Conservation (phyloP, 2,797 vertebrate species). For the Danio tinwini region DNA sequence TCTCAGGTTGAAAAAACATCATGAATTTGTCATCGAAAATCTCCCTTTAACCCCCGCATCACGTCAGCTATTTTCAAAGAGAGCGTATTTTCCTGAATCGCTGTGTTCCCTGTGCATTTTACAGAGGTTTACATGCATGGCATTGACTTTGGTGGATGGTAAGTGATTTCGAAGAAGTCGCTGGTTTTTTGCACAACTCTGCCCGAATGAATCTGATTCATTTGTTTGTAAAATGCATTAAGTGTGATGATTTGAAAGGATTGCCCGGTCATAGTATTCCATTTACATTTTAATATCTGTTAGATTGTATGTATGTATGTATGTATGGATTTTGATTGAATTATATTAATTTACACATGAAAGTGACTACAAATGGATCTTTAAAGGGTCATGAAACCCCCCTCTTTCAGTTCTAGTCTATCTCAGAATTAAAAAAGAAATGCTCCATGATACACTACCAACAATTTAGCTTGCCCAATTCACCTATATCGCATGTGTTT, state of each 20-base stretch:
- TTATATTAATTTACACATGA: conserved; percentile 42
- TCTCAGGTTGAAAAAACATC: conserved; percentile 81
- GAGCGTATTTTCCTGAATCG: conserved; percentile 75
- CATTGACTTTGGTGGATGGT: conserved; percentile 73
- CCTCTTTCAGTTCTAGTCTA: no score
- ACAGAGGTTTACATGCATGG: conserved; percentile 73
- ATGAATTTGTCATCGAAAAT: conserved; percentile 62
- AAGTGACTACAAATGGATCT: conserved; percentile 1
- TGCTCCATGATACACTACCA: no score
- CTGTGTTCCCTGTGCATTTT: conserved; percentile 59
- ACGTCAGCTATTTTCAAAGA: conserved; percentile 73
- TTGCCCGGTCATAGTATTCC: conserved; percentile 1
- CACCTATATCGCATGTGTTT: no score
- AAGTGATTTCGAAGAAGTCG: conserved; percentile 61
- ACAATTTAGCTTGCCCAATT: no score
- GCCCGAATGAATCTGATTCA: conserved; percentile 25
- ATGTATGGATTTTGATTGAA: conserved; percentile 46
- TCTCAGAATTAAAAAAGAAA: no score
- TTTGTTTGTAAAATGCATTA: conserved; percentile 6
- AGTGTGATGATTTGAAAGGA: conserved; percentile 18
- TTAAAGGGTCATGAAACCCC: no score
- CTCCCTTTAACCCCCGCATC: conserved; percentile 71
- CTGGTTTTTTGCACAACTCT: conserved; percentile 19
- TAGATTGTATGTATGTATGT: conserved; percentile 41
- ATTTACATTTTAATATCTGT: conserved; percentile 25